Percentiles rank a stretch among this genome's conserved stretches.
Conservation (phyloP, 2,888 invertebrate genomes). For the Microctonus brassicae region DNA sequence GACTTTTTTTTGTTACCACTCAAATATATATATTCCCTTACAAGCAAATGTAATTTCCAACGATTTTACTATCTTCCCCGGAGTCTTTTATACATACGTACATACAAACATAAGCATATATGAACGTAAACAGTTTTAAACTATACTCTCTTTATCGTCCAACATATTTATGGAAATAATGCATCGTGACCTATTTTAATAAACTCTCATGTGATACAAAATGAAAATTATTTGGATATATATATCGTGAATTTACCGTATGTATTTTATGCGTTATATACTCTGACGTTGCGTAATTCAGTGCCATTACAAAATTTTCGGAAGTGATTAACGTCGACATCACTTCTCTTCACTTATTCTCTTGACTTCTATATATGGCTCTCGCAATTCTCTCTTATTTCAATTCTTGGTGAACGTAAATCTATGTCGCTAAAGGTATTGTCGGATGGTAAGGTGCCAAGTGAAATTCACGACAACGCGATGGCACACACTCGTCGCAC, state of each 20-base stretch:
- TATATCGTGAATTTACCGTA: background rate
- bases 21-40: background rate
- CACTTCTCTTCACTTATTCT: background rate
- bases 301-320: constrained; percentile 17
- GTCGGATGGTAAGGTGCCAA: constrained; percentile 40
- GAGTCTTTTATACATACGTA: too few species aligned
- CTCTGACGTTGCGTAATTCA: background rate
- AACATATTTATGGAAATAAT: too few species aligned
- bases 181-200: too few species aligned
- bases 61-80: background rate
- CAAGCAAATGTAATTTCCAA: background rate
- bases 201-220: background rate
- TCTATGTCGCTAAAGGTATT: constrained; percentile 49
- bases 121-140: too few species aligned
- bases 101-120: too few species aligned
- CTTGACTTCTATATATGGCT: background rate
- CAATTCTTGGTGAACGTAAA: constrained; percentile 59
- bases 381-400: constrained; percentile 50
- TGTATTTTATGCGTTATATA: background rate
- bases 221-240: background rate
- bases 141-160: too few species aligned
- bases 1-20: background rate
- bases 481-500: constrained; percentile 30
- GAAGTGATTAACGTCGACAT: constrained; percentile 48
- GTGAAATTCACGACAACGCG: constrained; percentile 44